Conservation (phyloP, 2,888 invertebrate species). For the Nowickia ferox region DNA sequence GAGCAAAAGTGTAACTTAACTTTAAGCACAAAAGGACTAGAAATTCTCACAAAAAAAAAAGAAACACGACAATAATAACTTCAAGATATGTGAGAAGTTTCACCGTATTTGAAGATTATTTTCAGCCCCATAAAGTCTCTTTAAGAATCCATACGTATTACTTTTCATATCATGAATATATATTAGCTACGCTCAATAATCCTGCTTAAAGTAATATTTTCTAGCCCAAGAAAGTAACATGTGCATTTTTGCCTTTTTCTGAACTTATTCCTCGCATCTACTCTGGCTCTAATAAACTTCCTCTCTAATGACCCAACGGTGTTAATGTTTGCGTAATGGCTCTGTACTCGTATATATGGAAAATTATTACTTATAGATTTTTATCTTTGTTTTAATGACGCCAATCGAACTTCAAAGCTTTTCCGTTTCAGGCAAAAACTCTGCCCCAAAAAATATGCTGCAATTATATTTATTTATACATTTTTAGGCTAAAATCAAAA, state of each 20-base stretch:
- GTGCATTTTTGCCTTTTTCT: slow-evolving; percentile 22
- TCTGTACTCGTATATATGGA: slow-evolving; percentile 25
- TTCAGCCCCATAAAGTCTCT: background rate
- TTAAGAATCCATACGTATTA: background rate
- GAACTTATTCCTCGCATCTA: too few species aligned
- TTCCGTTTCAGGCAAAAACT: slow-evolving; percentile 52
- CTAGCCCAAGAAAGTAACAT: slow-evolving; percentile 7
- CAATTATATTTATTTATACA: slow-evolving; percentile 63
- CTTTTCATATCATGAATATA: slow-evolving; percentile 68
- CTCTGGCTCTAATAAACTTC: background rate
- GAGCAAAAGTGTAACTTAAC: background rate
- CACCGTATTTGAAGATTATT: background rate
- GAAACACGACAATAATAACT: too few species aligned
- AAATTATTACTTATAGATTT: slow-evolving; percentile 71
- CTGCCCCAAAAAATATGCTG: slow-evolving; percentile 65
- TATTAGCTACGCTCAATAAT: slow-evolving; percentile 68
- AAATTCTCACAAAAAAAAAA: too few species aligned
- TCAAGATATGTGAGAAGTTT: too few species aligned
- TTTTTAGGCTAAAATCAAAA: slow-evolving; percentile 69
- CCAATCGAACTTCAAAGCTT: slow-evolving; percentile 74
- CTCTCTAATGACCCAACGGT: slow-evolving; percentile 65
- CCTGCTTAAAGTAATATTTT: slow-evolving; percentile 52
- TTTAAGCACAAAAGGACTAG: too few species aligned
- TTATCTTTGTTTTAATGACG: slow-evolving; percentile 73
- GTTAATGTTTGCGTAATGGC: slow-evolving; percentile 70